phyloP scores from a whole-genome alignment of 2,797 vertebrate species.

The Ctenosaura bakeri region DNA sequence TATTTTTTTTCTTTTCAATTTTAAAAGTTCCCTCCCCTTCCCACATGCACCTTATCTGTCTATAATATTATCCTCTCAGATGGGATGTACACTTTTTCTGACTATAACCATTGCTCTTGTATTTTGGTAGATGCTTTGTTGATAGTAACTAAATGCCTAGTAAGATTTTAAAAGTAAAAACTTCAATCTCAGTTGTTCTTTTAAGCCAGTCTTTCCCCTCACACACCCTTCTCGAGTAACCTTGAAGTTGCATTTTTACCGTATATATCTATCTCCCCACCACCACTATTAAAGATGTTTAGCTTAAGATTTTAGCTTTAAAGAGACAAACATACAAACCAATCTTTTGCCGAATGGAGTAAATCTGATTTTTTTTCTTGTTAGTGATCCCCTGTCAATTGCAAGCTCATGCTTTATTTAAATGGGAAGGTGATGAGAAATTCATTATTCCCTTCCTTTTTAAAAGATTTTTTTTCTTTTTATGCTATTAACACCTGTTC shows the following conservation, averaged over 20 bases:
- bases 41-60: constrained; percentile 30
- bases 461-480: constrained; percentile 50
- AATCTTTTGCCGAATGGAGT: constrained; percentile 45
- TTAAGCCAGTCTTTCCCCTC: constrained; percentile 40
- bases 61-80: constrained; percentile 61
- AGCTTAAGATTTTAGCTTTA: constrained; percentile 45
- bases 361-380: constrained; percentile 40
- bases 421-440: constrained; percentile 19
- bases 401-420: constrained; percentile 36
- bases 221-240: constrained; percentile 15
- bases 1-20: constrained; percentile 31
- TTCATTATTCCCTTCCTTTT: constrained; percentile 28
- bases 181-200: constrained; percentile 48
- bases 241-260: constrained; percentile 44
- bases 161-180: constrained; percentile 75
- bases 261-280: constrained; percentile 19
- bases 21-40: constrained; percentile 15
- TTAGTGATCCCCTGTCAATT: constrained; percentile 38
- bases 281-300: constrained; percentile 43
- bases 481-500: constrained; percentile 75
- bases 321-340: constrained; percentile 27
- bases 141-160: constrained; percentile 77
- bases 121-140: constrained; percentile 76
- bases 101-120: constrained; percentile 72
- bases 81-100: constrained; percentile 67